Conservation (phyloP, 2,888 invertebrate species). For the Nephrotoma flavescens region DNA sequence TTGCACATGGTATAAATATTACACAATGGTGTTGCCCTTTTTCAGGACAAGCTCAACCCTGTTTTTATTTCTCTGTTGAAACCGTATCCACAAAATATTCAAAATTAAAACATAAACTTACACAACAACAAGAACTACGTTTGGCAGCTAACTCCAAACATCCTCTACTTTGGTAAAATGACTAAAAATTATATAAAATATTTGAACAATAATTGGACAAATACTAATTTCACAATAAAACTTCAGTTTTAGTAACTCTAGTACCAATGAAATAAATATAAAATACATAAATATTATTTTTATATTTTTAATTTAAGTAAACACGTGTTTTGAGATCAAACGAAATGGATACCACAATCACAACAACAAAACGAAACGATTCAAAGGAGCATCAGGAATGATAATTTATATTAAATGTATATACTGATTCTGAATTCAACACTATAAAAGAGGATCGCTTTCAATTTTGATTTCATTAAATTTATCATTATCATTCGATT, state of each 20-base stretch:
- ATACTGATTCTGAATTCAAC: background rate
- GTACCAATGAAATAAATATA: background rate
- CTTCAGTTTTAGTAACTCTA: background rate
- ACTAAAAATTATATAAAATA: background rate
- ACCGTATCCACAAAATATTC: background rate
- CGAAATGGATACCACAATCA: background rate
- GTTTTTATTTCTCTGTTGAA: background rate
- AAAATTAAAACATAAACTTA: background rate
- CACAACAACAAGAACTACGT: background rate
- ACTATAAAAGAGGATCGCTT: background rate
- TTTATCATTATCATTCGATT: background rate
- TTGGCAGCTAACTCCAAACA: background rate
- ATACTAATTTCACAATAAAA: background rate
- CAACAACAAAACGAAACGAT: background rate
- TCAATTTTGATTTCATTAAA: background rate
- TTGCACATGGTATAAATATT: background rate
- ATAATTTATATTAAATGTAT: background rate
- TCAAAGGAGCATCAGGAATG: background rate
- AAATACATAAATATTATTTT: background rate
- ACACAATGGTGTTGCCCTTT: background rate
- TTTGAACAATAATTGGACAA: background rate
- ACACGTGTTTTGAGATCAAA: background rate
- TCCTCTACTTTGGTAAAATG: constrained; percentile 3
- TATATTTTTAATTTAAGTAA: background rate
- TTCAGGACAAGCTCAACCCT: background rate